These are phyloP conservation scores for Trichogramma pretiosum DNA, from an alignment of 1,140 invertebrate genomes.

Conservation along the genomic window DNA sequence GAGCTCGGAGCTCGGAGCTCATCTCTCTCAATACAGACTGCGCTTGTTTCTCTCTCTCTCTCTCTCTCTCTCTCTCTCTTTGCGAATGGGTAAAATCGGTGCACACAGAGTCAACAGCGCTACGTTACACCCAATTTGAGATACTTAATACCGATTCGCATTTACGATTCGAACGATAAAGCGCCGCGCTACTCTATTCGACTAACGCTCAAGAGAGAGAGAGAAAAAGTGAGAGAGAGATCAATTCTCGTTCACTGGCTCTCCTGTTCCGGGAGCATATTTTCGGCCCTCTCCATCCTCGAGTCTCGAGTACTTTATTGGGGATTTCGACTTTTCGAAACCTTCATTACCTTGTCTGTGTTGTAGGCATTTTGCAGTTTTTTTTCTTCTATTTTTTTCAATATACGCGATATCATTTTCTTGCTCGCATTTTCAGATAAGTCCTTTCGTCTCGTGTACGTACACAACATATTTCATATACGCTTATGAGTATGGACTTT, in stretches of 20 bases:
- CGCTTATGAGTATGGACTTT: no score
- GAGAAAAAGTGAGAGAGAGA: no score
- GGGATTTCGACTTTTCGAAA: neutral
- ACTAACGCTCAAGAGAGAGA: no score
- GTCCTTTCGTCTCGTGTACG: no score
- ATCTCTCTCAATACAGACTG: neutral
- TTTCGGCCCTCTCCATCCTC: no score
- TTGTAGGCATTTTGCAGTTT: no score
- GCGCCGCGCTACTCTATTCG: no score
- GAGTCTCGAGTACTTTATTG: slow-evolving; percentile 4
- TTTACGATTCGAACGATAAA: slow-evolving; percentile 20
- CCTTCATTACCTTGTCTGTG: no score
- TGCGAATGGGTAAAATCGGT: slow-evolving; percentile 10
- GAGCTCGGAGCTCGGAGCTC: neutral
- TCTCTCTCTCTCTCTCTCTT: neutral
- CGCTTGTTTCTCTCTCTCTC: slow-evolving; percentile 2
- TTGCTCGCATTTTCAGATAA: no score
- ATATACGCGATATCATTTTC: no score
- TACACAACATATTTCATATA: no score
- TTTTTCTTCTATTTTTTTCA: no score
- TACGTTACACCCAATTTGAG: slow-evolving; percentile 39
- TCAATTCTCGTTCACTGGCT: slow-evolving; percentile 7
- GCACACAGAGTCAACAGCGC: slow-evolving; percentile 30
- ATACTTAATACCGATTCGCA: slow-evolving; percentile 30
- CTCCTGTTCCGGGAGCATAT: neutral